Percentiles rank a stretch among this genome's conserved stretches.
Evolutionary conservation across 2,888 invertebrate genomes (phyloP).

Genomic region (Malthinus seriepunctatus): DNA sequence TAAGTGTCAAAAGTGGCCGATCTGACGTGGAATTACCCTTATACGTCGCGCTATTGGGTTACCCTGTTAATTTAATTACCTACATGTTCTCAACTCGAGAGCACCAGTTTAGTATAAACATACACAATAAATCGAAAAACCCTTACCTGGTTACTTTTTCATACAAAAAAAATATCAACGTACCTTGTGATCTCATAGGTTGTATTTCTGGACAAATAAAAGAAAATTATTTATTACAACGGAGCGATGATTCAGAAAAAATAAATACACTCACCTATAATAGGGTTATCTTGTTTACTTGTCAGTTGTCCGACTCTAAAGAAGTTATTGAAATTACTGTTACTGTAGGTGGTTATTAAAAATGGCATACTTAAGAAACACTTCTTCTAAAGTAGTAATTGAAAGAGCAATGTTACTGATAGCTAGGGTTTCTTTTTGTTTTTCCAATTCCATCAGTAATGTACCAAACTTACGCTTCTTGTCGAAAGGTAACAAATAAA

Average conservation of each 20-base stretch:
- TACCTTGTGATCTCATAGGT: background rate
- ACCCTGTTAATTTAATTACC: too few species aligned
- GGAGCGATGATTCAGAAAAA: background rate
- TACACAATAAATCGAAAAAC: too few species aligned
- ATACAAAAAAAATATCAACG: too few species aligned
- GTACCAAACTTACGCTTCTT: slow-evolving; percentile 60
- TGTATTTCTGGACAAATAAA: background rate
- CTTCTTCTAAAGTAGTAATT: slow-evolving; percentile 90
- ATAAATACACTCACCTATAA: background rate
- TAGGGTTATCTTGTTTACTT: background rate
- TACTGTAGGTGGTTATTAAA: background rate
- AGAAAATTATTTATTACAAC: background rate
- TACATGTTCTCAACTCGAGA: too few species aligned
- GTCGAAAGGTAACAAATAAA: slow-evolving; percentile 61
- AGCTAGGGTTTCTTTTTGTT: slow-evolving; percentile 61
- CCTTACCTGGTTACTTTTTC: too few species aligned
- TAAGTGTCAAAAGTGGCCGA: too few species aligned
- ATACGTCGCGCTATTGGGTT: too few species aligned
- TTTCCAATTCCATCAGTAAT: slow-evolving; percentile 68
- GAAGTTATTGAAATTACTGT: slow-evolving; percentile 9
- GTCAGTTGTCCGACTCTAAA: slow-evolving; percentile 26
- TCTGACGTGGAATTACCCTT: too few species aligned
- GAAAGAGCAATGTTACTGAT: slow-evolving; percentile 80
- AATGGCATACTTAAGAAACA: slow-evolving; percentile 70
- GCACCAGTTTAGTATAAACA: too few species aligned